phyloP scores from a whole-genome alignment of 2,797 vertebrate species.

The Peromyscus melanophrys region DNA sequence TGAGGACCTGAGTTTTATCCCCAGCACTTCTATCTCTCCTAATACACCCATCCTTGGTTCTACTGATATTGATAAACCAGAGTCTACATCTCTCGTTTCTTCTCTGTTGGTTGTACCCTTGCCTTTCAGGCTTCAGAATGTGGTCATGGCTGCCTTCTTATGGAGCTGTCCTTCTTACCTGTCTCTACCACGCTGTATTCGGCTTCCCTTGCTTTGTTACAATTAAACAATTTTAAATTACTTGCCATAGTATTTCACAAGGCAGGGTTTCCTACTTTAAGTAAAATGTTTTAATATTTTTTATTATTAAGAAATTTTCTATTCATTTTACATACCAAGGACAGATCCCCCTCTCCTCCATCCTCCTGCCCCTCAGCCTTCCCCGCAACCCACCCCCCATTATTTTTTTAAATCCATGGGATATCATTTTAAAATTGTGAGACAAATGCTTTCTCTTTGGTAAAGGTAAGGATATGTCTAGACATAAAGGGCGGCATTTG shows the following conservation, averaged over 20 bases:
- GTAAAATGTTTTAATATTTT: neutral
- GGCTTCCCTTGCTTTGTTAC: neutral
- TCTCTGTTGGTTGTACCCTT: neutral
- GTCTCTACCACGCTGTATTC: neutral
- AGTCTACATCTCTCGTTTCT: neutral
- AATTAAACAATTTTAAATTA: neutral
- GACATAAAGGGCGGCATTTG: neutral
- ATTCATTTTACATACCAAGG: neutral
- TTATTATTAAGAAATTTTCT: neutral
- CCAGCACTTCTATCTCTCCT: no score
- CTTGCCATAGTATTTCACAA: conserved; percentile 28
- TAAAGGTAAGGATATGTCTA: neutral
- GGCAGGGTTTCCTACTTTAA: neutral
- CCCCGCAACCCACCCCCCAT: no score
- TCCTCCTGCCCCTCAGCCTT: no score
- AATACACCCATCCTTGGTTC: neutral
- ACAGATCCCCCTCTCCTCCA: no score
- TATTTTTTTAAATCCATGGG: neutral
- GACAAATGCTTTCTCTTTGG: neutral
- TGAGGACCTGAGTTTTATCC: neutral
- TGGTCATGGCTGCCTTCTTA: neutral
- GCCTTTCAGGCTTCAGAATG: neutral
- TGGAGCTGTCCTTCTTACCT: neutral
- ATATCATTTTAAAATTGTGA: neutral
- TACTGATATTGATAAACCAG: neutral